These are phyloP conservation scores for Setipinna tenuifilis DNA, from an alignment of 2,797 vertebrate genomes.

Conservation along the genomic window DNA sequence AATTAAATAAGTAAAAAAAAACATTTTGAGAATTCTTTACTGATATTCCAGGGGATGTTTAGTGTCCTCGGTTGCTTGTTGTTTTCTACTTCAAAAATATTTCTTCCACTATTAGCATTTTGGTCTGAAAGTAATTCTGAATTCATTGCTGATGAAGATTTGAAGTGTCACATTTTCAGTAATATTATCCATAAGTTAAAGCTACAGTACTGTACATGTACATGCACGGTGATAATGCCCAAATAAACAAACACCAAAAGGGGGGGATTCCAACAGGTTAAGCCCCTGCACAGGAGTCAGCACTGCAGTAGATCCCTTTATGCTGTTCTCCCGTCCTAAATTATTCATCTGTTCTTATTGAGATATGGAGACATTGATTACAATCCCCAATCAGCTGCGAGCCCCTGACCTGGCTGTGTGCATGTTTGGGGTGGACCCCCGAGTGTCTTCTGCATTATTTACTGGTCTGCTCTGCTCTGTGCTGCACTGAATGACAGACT, in stretches of 20 bases:
- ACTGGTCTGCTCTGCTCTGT: constrained; percentile 33
- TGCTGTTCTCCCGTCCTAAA: not conserved
- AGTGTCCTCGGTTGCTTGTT: too few relatives aligned
- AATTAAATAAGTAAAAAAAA: not conserved
- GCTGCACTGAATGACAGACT: too few relatives aligned
- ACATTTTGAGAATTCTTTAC: not conserved
- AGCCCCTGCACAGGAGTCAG: not conserved
- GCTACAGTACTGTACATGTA: too few relatives aligned
- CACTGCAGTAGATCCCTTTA: not conserved
- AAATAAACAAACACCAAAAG: not conserved
- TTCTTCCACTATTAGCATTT: too few relatives aligned
- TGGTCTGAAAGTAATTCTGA: too few relatives aligned
- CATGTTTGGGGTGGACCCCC: constrained; percentile 29
- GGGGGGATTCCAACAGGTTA: not conserved
- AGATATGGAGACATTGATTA: constrained; percentile 51
- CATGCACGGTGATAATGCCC: too few relatives aligned
- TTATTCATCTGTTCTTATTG: constrained; percentile 45
- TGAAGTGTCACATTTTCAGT: too few relatives aligned
- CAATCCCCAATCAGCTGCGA: not conserved
- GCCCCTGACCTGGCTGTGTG: constrained; percentile 3
- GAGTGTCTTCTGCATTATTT: constrained; percentile 47
- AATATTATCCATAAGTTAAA: too few relatives aligned
- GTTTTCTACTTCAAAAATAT: too few relatives aligned
- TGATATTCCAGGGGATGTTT: not conserved
- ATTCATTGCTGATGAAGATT: too few relatives aligned